A percentile compares a stretch with the other conserved stretches of the same genome.
These are phyloP conservation scores for Mormyrus proboscirostris DNA, from an alignment of 2,797 vertebrate species.

Conservation along the genomic window DNA sequence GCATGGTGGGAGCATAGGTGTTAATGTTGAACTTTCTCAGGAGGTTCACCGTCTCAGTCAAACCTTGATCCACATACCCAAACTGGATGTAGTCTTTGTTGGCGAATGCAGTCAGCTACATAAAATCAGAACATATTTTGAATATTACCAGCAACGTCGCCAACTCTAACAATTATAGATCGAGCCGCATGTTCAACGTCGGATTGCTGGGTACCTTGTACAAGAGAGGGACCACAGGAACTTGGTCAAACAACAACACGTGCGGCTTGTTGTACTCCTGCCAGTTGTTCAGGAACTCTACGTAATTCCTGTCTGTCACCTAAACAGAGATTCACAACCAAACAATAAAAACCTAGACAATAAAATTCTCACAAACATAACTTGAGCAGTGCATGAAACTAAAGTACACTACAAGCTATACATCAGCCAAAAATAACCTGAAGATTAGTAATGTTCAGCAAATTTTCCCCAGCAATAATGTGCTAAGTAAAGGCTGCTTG, in stretches of 20 bases:
- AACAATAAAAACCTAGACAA: neutral
- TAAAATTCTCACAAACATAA: neutral
- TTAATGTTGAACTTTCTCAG: constrained; percentile 84
- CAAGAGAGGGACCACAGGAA: constrained; percentile 70
- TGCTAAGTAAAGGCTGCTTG: neutral
- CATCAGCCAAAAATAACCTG: neutral
- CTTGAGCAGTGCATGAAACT: neutral
- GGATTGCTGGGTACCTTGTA: constrained; percentile 72
- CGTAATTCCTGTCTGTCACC: constrained; percentile 84
- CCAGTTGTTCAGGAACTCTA: constrained; percentile 81
- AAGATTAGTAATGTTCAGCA: neutral
- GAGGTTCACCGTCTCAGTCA: constrained; percentile 70
- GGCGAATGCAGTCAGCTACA: constrained; percentile 82
- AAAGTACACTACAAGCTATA: neutral
- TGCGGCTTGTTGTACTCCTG: constrained; percentile 89
- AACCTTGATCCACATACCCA: constrained; percentile 81
- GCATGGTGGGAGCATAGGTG: constrained; percentile 78
- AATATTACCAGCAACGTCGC: neutral
- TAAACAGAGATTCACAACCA: constrained; percentile 41
- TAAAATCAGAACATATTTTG: neutral
- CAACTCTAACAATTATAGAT: neutral
- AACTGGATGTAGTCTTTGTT: constrained; percentile 87
- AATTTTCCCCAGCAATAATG: neutral
- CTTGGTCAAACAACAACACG: constrained; percentile 88
- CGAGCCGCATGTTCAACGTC: neutral